These are phyloP conservation scores for Astreopora myriophthalma DNA, from an alignment of 64 coral and sea anemone genomes.

Conservation along the genomic window DNA sequence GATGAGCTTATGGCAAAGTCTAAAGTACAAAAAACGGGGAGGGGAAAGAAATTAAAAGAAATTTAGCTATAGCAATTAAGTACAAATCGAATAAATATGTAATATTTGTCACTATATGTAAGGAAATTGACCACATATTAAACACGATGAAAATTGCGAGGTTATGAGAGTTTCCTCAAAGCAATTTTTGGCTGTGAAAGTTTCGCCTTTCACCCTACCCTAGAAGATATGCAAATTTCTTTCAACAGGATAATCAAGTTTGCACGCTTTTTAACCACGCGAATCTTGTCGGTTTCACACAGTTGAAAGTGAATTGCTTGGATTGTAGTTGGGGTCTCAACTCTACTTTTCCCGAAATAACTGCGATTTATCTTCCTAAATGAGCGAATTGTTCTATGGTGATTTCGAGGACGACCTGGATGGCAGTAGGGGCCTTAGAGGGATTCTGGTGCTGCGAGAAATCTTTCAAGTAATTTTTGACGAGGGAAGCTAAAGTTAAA, in stretches of 20 bases:
- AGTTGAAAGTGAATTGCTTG: neutral
- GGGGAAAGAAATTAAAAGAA: neutral
- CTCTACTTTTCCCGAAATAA: neutral
- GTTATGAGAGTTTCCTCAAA: too few species aligned
- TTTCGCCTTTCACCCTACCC: neutral
- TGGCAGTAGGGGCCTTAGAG: slow-evolving; percentile 49
- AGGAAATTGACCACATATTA: neutral
- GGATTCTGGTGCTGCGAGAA: slow-evolving; percentile 48
- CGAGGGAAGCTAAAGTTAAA: slow-evolving; percentile 61
- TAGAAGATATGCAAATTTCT: neutral
- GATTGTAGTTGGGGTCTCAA: neutral
- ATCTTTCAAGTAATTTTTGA: slow-evolving; percentile 65
- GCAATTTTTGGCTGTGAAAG: neutral
- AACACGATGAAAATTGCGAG: neutral
- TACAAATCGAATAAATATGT: neutral
- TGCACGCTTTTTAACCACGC: neutral
- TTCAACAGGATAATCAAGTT: neutral
- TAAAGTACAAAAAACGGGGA: neutral
- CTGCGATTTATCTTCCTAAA: slow-evolving; percentile 49
- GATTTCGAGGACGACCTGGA: slow-evolving; percentile 59
- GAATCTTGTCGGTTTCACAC: neutral
- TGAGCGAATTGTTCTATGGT: slow-evolving; percentile 58
- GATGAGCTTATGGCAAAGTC: neutral
- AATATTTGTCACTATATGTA: neutral
- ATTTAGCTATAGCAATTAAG: neutral